Evolutionary conservation across 2,888 invertebrate genomes (phyloP), one percentile per base, ranked within the genome.

Genomic region (Xestia sexstrigata): DNA sequence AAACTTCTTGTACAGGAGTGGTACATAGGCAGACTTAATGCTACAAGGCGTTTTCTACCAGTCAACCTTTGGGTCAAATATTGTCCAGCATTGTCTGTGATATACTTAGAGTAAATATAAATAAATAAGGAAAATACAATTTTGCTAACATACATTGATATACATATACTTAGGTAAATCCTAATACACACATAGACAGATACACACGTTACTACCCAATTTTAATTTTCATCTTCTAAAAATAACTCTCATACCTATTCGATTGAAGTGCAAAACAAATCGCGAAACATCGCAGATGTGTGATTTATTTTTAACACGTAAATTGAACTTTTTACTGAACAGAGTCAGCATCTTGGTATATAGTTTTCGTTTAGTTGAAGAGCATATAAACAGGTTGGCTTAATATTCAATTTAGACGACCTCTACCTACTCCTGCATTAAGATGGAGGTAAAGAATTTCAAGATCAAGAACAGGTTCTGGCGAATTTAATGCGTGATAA

Each of bases 371-470:
- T 81, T 69, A 58, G 23, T 58, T 35, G 49, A 82, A 74, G 49
- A 63, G 70, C 62, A 63, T 67, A 30, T 79, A 70, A 78, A 82
- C 74, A 79, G 39, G 13, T 26, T 58, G 13, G 39, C 26, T 63
- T 55, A 79, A 70, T 67, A 83, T 63, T 70, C 67, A 83, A 68
- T 83, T 60, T 45, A 60, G n/a, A 65, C 15, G 49, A 65, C 45
- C 30, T 30, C 63, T n/a, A n/a, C 26, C 26, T 68, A 68, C 47
- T n/a, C n/a, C 13, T 30, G 42, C 11, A 35, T 60, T 15, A 23
- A 60, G 11, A 65, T 49, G 17, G 52, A 60, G 49, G 75, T 58
- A 47, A 75, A 58, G 23, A 60, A 66, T 68, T 67, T 74, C 45
- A 67, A 55, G 45, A 73, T 79, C 47, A 73, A 73, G 30, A 73